Evolutionary conservation across 2,113 vertebrate species (phyloP).

Genomic region (Gambusia affinis): DNA sequence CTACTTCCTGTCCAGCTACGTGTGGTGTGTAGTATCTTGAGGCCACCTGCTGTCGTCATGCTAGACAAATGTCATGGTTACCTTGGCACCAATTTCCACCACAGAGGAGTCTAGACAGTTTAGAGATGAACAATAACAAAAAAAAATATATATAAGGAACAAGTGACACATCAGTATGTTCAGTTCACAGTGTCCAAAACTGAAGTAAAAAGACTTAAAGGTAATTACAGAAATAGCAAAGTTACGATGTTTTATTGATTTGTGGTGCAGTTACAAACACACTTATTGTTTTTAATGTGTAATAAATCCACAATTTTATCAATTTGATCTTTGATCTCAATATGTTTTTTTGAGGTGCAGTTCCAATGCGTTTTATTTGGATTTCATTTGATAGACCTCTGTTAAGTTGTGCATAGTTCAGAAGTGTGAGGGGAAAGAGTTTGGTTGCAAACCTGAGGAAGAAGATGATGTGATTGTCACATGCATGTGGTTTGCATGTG

Average conservation of each 20-base stretch:
- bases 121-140: background rate
- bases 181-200: background rate
- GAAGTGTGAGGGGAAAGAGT: too few species aligned
- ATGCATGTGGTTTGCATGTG: too few species aligned
- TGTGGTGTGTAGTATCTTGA: slow-evolving; percentile 7
- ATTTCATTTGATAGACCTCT: too few species aligned
- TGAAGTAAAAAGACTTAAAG: background rate
- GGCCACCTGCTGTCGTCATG: slow-evolving; percentile 9
- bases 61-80: slow-evolving; percentile 20
- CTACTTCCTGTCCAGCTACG: background rate
- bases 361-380: too few species aligned
- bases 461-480: too few species aligned
- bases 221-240: background rate
- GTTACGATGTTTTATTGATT: background rate
- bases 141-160: background rate
- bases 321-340: too few species aligned
- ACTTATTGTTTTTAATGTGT: too few species aligned
- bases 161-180: slow-evolving; percentile 15
- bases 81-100: slow-evolving; percentile 47
- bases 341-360: too few species aligned
- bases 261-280: background rate
- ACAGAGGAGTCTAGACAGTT: slow-evolving; percentile 26
- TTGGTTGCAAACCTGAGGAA: too few species aligned
- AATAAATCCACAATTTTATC: too few species aligned
- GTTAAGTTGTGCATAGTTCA: too few species aligned